Evolutionary conservation across 1,140 invertebrate species (phyloP).

Genomic region (Drosophila repletoides): DNA sequence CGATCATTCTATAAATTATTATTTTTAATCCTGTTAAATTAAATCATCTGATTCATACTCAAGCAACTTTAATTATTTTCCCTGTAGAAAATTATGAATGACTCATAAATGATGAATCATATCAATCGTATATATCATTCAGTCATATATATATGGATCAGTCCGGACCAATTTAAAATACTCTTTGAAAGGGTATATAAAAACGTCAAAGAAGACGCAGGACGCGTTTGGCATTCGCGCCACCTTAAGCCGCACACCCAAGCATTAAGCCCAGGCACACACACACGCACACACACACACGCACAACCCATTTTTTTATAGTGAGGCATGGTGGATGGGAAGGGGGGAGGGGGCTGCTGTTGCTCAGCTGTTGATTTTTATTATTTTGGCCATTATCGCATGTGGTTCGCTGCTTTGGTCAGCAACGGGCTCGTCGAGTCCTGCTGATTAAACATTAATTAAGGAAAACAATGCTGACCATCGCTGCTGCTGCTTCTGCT

Average conservation of each 20-base stretch:
- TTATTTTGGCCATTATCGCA: slow-evolving; percentile 80
- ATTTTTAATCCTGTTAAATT: too few relatives aligned
- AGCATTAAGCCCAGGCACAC: slow-evolving; percentile 39
- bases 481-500: slow-evolving; percentile 38
- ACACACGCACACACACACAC: not conserved
- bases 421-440: slow-evolving; percentile 67
- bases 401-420: slow-evolving; percentile 80
- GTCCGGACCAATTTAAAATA: too few relatives aligned
- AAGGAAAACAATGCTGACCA: slow-evolving; percentile 80
- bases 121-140: too few relatives aligned
- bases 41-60: too few relatives aligned
- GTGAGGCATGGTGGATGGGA: not conserved
- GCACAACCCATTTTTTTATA: not conserved
- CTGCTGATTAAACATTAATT: slow-evolving; percentile 82
- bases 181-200: too few relatives aligned
- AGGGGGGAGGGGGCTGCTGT: slow-evolving; percentile 3
- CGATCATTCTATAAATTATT: too few relatives aligned
- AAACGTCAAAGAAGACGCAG: slow-evolving; percentile 59
- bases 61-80: too few relatives aligned
- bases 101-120: too few relatives aligned
- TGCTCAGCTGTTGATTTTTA: slow-evolving; percentile 79
- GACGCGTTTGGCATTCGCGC: slow-evolving; percentile 52
- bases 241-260: slow-evolving; percentile 77
- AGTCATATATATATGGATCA: too few relatives aligned
- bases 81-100: too few relatives aligned